Evolutionary conservation across 2,888 invertebrate genomes (phyloP).

Genomic region (Hypomecis atomaria): DNA sequence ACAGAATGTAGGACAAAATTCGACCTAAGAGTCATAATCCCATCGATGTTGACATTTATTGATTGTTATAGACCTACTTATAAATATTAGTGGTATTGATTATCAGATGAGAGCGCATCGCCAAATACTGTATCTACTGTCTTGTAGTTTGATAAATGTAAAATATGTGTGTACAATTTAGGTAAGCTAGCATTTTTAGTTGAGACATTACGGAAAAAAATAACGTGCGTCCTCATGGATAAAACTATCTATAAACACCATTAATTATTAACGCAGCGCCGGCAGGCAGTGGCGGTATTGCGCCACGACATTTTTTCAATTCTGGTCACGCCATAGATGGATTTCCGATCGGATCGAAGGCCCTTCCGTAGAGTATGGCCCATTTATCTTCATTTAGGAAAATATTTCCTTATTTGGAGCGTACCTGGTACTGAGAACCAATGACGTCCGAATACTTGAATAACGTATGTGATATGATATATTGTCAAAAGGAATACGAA

Average conservation of each 20-base stretch:
- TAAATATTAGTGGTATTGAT: no score
- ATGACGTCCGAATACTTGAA: slow-evolving; percentile 25
- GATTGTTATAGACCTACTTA: no score
- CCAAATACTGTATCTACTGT: no score
- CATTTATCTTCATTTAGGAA: slow-evolving; percentile 43
- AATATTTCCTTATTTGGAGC: slow-evolving; percentile 38
- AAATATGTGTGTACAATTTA: neutral
- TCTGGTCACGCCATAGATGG: slow-evolving; percentile 44
- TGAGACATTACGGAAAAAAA: neutral
- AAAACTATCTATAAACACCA: slow-evolving; percentile 13
- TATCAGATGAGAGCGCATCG: no score
- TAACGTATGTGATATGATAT: slow-evolving; percentile 19
- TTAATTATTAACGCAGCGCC: slow-evolving; percentile 33
- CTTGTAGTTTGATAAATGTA: no score
- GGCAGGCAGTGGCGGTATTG: slow-evolving; percentile 31
- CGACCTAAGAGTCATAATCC: no score
- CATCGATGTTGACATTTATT: no score
- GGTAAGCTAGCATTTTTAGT: neutral
- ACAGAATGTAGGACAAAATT: no score
- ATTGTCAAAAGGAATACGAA: neutral
- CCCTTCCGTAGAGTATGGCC: slow-evolving; percentile 35
- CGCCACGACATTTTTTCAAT: slow-evolving; percentile 37
- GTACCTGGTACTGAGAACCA: slow-evolving; percentile 26
- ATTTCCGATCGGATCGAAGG: slow-evolving; percentile 42
- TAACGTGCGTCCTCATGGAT: neutral